A percentile compares a stretch with the other conserved stretches of the same genome.
Evolutionary conservation across 2,888 invertebrate species (phyloP).

Genomic region (Biston stratarius): DNA sequence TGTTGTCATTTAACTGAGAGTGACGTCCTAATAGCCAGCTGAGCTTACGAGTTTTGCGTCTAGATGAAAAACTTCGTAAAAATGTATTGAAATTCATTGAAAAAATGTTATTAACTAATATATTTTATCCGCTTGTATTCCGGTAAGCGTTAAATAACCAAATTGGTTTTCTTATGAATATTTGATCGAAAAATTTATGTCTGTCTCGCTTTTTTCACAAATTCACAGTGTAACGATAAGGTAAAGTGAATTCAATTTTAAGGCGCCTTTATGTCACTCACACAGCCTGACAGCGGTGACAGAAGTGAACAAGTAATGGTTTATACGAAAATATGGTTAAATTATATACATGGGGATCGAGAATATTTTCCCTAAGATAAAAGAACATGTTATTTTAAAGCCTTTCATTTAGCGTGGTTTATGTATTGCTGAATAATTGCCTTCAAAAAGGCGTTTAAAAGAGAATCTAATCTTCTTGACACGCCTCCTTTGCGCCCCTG

Average conservation of each 20-base stretch:
- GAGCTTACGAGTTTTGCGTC: too few species aligned
- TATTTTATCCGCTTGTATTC: too few species aligned
- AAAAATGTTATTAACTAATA: too few species aligned
- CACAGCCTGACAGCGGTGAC: background rate
- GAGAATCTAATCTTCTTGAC: too few species aligned
- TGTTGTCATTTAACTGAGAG: too few species aligned
- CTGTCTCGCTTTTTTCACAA: background rate
- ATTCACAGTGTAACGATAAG: background rate
- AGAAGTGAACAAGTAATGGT: background rate
- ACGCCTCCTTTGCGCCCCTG: background rate
- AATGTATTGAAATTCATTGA: too few species aligned
- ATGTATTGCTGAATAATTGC: background rate
- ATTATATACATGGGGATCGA: background rate
- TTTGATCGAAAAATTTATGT: background rate
- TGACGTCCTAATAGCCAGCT: too few species aligned
- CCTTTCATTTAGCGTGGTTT: background rate
- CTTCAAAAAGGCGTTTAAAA: too few species aligned
- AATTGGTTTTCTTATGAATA: background rate
- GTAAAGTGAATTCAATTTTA: constrained; percentile 6
- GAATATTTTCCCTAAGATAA: too few species aligned
- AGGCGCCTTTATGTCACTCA: constrained; percentile 7
- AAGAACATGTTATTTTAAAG: background rate
- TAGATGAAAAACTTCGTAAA: too few species aligned
- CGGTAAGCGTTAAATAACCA: background rate
- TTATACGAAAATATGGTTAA: constrained; percentile 4